Base-by-base conservation (phyloP, 2,888 invertebrate genomes). In the Ectropis crepuscularia region DNA sequence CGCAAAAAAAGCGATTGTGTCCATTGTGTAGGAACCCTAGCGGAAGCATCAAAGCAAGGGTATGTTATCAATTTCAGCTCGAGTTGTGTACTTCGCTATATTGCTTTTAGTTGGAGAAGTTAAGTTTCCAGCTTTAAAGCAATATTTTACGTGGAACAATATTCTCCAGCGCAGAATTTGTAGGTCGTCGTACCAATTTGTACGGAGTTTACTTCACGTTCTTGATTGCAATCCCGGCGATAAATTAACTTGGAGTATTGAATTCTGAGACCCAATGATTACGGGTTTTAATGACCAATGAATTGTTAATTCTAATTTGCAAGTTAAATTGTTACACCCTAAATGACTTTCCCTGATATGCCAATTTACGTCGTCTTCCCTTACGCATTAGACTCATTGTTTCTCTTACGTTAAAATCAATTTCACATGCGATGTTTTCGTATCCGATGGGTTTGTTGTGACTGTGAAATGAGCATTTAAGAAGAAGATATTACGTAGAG, bases 161-260 rank as follows among this genome's bases (percentile, higher is more conserved):
- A 61, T 55, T 50, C 51, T 57, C 50, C 51, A 47, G 36, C 54
- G 49, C n/a, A 46, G 45, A 16, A 51, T 60, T 64, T 57, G 62
- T 57, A 61, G 59, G 61, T 59, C 57, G 51, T 53, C 54, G 54
- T 55, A 49, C 50, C 65, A 57, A 63, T 65, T 68, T 61, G 61
- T 62, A 54, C 37, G 50, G 58, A 60, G 57, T 67, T n/a, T 63
- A 65, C 57, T 61, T 43, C 55, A 57, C 51, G 49, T 63, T 61
- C 57, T 57, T 62, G 61, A 66, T 71, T 61, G 50, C 60, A 53
- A 67, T 65, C 64, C 58, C 61, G 54, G 53, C 64, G 51, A 59
- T 55, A 59, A 63, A 63, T 63, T 63, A 16, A 55, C 64, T 61
- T 57, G 55, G 49, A 47, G 58, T 59, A 60, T 60, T 53, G 62